A percentile compares a stretch with the other conserved stretches of the same genome.
Conservation (phyloP, 1,140 invertebrate species). For the Delia radicum region DNA sequence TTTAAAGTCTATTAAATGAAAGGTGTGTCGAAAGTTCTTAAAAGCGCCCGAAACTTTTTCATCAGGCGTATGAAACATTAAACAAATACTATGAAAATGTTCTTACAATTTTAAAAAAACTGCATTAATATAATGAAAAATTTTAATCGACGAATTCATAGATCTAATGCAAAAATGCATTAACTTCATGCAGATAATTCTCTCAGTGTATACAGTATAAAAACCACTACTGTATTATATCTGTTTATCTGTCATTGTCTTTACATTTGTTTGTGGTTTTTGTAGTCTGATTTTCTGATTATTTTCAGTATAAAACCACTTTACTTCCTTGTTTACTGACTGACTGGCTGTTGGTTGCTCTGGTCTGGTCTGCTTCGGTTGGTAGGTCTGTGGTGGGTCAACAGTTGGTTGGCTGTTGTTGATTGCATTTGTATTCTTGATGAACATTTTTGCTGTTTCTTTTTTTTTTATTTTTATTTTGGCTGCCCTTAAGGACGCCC, state of each 20-base stretch:
- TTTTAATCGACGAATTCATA: no score
- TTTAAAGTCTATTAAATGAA: no score
- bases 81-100: no score
- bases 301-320: neutral
- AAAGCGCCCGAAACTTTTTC: no score
- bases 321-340: neutral
- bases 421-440: neutral
- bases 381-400: neutral
- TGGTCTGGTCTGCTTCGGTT: neutral
- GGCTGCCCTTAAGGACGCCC: constrained; percentile 1
- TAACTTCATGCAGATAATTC: no score
- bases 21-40: no score
- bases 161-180: no score
- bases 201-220: neutral
- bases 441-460: neutral
- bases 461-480: neutral
- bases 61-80: no score
- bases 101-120: no score
- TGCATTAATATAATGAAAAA: no score
- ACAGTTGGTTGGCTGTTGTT: neutral
- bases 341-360: neutral
- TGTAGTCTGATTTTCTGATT: neutral
- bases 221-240: neutral
- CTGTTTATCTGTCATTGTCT: constrained; percentile 4
- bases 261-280: constrained; percentile 4